A percentile compares a stretch with the other conserved stretches of the same genome.
Evolutionary conservation across 1,140 invertebrate species (phyloP).

Genomic region (Papilio helenus): DNA sequence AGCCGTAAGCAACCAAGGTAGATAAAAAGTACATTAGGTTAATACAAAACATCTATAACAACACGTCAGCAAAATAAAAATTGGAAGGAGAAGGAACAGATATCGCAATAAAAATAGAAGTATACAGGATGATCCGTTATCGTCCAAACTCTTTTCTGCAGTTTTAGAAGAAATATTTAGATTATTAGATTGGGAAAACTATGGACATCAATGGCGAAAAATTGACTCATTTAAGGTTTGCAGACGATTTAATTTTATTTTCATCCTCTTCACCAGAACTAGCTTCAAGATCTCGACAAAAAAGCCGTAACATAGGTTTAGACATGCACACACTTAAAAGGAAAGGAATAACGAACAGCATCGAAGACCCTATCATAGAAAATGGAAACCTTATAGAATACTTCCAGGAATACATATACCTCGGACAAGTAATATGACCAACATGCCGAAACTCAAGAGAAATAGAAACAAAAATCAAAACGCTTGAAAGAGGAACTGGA

Average conservation of each 20-base stretch:
- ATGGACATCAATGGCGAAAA: constrained; percentile 23
- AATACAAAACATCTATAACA: constrained; percentile 34
- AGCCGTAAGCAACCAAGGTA: constrained; percentile 22
- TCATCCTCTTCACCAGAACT: too few relatives aligned
- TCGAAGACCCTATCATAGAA: not conserved
- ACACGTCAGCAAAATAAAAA: constrained; percentile 30
- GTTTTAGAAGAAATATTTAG: not conserved
- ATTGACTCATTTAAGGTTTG: too few relatives aligned
- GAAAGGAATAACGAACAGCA: not conserved
- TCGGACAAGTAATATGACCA: not conserved
- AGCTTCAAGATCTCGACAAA: too few relatives aligned
- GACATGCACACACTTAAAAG: not conserved
- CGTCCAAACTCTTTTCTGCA: not conserved
- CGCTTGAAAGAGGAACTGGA: not conserved
- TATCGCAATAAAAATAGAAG: constrained; percentile 35
- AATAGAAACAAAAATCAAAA: not conserved
- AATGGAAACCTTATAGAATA: not conserved
- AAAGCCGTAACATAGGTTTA: too few relatives aligned
- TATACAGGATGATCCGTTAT: constrained; percentile 1
- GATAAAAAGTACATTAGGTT: constrained; percentile 35
- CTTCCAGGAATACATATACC: not conserved
- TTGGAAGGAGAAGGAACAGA: constrained; percentile 19
- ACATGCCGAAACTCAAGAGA: too few relatives aligned
- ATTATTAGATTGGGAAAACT: constrained; percentile 34
- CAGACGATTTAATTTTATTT: too few relatives aligned